These are phyloP conservation scores for Marisa cornuarietis DNA, from an alignment of 1,140 invertebrate genomes.

Conservation along the genomic window DNA sequence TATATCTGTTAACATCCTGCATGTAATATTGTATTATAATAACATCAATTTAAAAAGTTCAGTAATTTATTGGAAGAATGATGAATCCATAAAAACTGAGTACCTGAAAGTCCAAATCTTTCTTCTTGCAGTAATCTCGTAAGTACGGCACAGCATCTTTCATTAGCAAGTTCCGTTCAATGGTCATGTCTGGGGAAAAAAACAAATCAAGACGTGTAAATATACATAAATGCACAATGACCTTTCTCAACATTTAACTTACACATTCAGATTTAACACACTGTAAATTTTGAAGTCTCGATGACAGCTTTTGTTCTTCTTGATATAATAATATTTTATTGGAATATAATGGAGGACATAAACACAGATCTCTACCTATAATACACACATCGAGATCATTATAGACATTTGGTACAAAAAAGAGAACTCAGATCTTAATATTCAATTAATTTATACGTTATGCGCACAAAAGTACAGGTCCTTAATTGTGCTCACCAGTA, in stretches of 20 bases:
- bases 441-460: not conserved
- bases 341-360: too few species aligned
- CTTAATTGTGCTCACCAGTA: slow-evolving; percentile 30
- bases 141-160: slow-evolving; percentile 40
- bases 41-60: not conserved
- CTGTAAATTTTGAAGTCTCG: too few species aligned
- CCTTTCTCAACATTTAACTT: too few species aligned
- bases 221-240: not conserved
- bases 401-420: too few species aligned
- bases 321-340: too few species aligned
- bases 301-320: too few species aligned
- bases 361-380: not conserved
- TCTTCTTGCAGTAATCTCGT: slow-evolving; percentile 41
- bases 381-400: not conserved
- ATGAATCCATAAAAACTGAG: not conserved
- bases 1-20: not conserved
- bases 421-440: too few species aligned
- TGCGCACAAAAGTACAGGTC: not conserved
- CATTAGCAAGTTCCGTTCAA: slow-evolving; percentile 48
- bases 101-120: slow-evolving; percentile 51
- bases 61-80: not conserved
- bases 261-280: not conserved
- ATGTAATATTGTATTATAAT: too few species aligned
- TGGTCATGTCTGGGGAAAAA: slow-evolving; percentile 49
- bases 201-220: not conserved